These are phyloP conservation scores for Trochalopteron elliotii DNA, from an alignment of 2,113 vertebrate genomes.

Conservation along the genomic window DNA sequence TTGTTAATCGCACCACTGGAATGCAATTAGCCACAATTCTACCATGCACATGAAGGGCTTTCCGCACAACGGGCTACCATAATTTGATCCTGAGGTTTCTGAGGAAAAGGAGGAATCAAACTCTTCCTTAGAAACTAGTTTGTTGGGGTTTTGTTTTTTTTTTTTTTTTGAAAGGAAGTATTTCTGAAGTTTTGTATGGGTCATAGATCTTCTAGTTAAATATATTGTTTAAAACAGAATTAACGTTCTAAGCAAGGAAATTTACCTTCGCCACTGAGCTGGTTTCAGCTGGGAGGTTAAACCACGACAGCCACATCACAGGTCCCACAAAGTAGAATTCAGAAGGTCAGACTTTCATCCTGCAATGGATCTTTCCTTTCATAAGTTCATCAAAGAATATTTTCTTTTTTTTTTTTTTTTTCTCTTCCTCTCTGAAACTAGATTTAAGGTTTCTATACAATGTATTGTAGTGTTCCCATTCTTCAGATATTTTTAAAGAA, in stretches of 20 bases:
- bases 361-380: slow-evolving; percentile 24
- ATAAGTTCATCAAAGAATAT: slow-evolving; percentile 25
- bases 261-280: not conserved
- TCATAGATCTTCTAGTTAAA: not conserved
- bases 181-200: not conserved
- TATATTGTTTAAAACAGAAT: slow-evolving; percentile 9
- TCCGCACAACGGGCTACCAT: not conserved
- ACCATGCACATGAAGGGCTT: not conserved
- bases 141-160: not conserved
- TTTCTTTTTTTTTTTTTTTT: not conserved
- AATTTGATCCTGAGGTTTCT: not conserved
- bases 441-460: slow-evolving; percentile 43
- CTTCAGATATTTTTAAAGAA: slow-evolving; percentile 37
- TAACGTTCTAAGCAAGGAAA: not conserved
- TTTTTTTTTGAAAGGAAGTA: not conserved
- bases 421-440: not conserved
- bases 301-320: not conserved
- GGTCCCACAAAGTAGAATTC: not conserved
- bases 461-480: slow-evolving; percentile 4
- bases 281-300: not conserved
- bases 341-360: slow-evolving; percentile 27
- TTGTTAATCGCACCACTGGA: not conserved
- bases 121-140: not conserved
- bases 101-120: not conserved
- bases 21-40: not conserved